Evolutionary conservation across 2,113 vertebrate species (phyloP).

Genomic region (Cryptomyrus ogoouensis): DNA sequence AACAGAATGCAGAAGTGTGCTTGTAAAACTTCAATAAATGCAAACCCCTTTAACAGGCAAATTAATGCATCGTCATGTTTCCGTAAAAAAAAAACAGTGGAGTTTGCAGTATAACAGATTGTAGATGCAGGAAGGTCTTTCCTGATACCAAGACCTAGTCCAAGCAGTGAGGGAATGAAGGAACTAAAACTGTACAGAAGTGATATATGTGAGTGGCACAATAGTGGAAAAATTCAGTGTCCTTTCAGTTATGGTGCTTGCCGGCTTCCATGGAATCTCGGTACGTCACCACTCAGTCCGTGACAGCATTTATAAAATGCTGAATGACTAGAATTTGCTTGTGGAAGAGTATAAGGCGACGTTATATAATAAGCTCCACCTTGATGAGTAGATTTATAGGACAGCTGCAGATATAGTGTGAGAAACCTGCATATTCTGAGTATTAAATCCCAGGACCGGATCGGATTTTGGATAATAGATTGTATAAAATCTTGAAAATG

Average conservation of each 20-base stretch:
- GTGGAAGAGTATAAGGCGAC: neutral
- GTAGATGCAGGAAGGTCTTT: neutral
- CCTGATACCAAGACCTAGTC: neutral
- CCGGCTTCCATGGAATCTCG: neutral
- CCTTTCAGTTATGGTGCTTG: neutral
- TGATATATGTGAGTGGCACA: neutral
- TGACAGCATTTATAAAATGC: neutral
- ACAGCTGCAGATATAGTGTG: neutral
- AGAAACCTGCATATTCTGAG: neutral
- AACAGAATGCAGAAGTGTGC: too few relatives aligned
- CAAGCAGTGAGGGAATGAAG: neutral
- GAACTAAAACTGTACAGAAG: neutral
- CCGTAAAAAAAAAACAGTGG: too few relatives aligned
- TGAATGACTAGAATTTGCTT: neutral
- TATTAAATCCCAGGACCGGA: neutral
- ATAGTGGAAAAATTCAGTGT: neutral
- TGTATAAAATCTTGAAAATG: too few relatives aligned
- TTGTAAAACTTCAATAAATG: too few relatives aligned
- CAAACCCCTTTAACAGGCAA: too few relatives aligned
- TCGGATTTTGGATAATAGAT: too few relatives aligned
- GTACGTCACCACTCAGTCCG: neutral
- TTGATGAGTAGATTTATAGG: neutral
- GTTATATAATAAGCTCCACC: neutral
- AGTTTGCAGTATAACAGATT: neutral
- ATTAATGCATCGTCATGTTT: too few relatives aligned